phyloP scores from a whole-genome alignment of 2,888 invertebrate genomes.

The Cristatella mucedo region DNA sequence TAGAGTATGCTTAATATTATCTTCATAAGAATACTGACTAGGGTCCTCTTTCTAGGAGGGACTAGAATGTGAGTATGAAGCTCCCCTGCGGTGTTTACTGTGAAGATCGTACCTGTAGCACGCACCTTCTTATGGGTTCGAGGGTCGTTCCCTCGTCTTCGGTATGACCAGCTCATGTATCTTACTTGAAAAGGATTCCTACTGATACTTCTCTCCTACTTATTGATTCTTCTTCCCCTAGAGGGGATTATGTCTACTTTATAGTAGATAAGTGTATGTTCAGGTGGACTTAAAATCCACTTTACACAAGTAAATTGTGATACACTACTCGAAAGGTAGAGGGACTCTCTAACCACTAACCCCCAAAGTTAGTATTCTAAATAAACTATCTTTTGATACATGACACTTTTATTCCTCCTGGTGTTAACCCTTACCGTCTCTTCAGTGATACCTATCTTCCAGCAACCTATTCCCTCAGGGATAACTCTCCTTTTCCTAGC shows the following conservation, averaged over 20 bases:
- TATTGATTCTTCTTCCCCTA: too few species aligned
- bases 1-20: conserved; percentile 32
- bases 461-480: too few species aligned
- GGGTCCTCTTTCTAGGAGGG: conserved; percentile 46
- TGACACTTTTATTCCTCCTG: conserved; percentile 14
- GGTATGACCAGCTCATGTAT: conserved; percentile 55
- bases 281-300: too few species aligned
- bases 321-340: too few species aligned
- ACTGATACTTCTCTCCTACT: too few species aligned
- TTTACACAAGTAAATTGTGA: too few species aligned
- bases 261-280: too few species aligned
- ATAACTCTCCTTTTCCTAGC: conserved; percentile 9
- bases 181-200: conserved; percentile 19
- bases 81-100: conserved; percentile 39
- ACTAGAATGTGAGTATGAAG: too few species aligned
- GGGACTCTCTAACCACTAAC: conserved; percentile 6
- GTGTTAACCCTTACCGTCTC: too few species aligned
- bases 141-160: conserved; percentile 53
- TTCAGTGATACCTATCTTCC: too few species aligned
- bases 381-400: conserved; percentile 15
- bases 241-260: too few species aligned
- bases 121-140: conserved; percentile 53
- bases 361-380: conserved; percentile 13
- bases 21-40: conserved; percentile 19
- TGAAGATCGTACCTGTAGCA: conserved; percentile 44